Evolutionary conservation across 2,113 vertebrate species (phyloP), one percentile per base, ranked within the genome.

Genomic region (Rhynchomys soricoides): DNA sequence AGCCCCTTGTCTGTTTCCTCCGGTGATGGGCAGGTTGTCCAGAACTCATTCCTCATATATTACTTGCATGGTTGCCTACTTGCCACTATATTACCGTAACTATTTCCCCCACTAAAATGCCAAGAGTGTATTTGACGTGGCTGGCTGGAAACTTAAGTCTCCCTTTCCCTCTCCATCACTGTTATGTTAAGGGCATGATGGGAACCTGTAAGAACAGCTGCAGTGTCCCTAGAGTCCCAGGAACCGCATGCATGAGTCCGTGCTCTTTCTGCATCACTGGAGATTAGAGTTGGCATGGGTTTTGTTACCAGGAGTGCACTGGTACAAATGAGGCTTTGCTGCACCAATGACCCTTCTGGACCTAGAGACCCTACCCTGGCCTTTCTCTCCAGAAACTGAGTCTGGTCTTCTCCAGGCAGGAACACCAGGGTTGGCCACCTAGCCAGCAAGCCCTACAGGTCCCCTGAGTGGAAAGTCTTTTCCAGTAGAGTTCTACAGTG

Each of bases 41-140:
- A 22, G 43, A 68, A 2, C 8, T 37, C 9, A 70, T 79, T 62
- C 7, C 21, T n/a, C 55, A 74, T 57, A n/a, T 13, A 2, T 74
- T 50, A 40, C 31, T 57, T 85, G 6, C 26, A 3, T 45, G 3
- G 59, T 48, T 74, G 43, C 55, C 24, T 52, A 3, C 24, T 16
- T 93, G 55, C 29, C 48, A 19, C n/a, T 31, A 15, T 5, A 26
- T 4, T 34, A 45, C 77, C 48, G 62, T 5, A 24, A 62, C 73
- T 81, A 31, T 86, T 95, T 89, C 40, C 81, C 70, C 88, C 64
- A 90, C 52, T 92, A 73, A 86, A 94, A 79, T 74, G 21, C 55
- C 22, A 73, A 89, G 17, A 64, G 31, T 45, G 75, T 43, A 8
- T n/a, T 71, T 89, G 78, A 57, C 22, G 3, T 64, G 57, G 21